Conservation (phyloP, 2,888 invertebrate species). For the Notodonta dromedarius region DNA sequence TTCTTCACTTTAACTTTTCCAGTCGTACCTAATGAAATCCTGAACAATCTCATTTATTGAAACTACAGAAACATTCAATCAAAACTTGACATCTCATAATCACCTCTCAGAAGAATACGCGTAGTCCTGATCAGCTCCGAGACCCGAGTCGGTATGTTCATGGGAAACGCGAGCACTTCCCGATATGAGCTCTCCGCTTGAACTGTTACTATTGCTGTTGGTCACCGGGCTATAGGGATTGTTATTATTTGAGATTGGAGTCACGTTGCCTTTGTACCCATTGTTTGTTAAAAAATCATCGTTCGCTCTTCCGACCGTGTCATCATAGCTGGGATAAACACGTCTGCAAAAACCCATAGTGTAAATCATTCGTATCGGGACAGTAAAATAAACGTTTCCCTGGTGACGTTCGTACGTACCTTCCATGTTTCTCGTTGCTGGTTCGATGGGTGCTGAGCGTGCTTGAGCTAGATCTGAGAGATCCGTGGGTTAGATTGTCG, state of each 20-base stretch:
- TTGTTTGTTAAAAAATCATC: slow-evolving; percentile 77
- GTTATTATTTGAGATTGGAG: slow-evolving; percentile 71
- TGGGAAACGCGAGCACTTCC: slow-evolving; percentile 86
- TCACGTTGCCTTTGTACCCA: slow-evolving; percentile 72
- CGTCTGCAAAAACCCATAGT: slow-evolving; percentile 61
- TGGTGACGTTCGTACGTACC: slow-evolving; percentile 44
- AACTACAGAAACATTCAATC: neutral
- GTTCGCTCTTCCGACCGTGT: slow-evolving; percentile 58
- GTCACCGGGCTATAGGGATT: slow-evolving; percentile 80
- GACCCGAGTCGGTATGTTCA: slow-evolving; percentile 90
- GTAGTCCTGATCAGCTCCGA: slow-evolving; percentile 91
- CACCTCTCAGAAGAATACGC: slow-evolving; percentile 88
- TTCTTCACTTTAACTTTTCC: neutral
- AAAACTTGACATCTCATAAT: neutral
- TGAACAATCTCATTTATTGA: no score
- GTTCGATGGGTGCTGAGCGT: slow-evolving; percentile 83
- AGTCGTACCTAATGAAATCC: no score
- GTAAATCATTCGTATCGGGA: slow-evolving; percentile 37
- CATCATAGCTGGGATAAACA: slow-evolving; percentile 74
- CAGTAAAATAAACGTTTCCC: slow-evolving; percentile 27
- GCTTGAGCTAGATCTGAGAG: slow-evolving; percentile 85
- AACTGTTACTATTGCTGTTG: slow-evolving; percentile 81
- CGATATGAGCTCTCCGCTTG: slow-evolving; percentile 79
- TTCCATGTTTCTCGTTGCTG: slow-evolving; percentile 78
- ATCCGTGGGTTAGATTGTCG: slow-evolving; percentile 77